Conservation (phyloP, 2,888 invertebrate genomes). For the Spisula solida region DNA sequence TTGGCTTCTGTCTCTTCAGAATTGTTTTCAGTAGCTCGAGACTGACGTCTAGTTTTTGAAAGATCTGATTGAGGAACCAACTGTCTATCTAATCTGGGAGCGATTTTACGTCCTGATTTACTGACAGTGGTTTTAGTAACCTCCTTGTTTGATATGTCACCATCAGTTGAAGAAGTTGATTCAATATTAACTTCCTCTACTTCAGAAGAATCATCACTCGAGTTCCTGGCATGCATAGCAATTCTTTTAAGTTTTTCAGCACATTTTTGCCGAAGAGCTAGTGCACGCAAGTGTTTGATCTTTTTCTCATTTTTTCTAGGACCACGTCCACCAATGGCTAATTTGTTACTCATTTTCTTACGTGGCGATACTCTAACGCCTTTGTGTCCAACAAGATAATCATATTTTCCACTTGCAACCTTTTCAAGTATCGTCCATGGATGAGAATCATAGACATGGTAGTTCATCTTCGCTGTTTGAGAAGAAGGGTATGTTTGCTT, state of each 20-base stretch:
- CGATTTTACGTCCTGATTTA: conserved; percentile 29
- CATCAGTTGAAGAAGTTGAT: conserved; percentile 29
- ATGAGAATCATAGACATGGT: conserved; percentile 55
- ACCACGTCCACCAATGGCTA: background rate
- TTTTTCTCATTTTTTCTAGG: conserved; percentile 41
- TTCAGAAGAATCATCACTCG: conserved; percentile 33
- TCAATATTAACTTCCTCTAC: background rate
- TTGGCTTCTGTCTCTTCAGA: conserved; percentile 33
- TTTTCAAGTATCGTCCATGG: conserved; percentile 29
- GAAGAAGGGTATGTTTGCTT: conserved; percentile 34
- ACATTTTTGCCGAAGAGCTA: conserved; percentile 61
- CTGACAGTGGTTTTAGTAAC: background rate
- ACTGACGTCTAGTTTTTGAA: background rate
- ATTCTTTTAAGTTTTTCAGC: conserved; percentile 66
- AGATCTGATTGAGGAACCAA: conserved; percentile 30
- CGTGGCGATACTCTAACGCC: background rate
- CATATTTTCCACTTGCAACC: conserved; percentile 39
- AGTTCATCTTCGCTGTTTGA: conserved; percentile 40
- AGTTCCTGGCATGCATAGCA: conserved; percentile 37
- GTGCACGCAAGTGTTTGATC: conserved; percentile 59
- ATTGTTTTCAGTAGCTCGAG: background rate
- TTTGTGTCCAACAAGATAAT: conserved; percentile 1
- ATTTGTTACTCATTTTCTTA: background rate
- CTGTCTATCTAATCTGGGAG: conserved; percentile 38
- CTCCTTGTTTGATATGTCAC: background rate